A percentile compares a stretch with the other conserved stretches of the same genome.
Evolutionary conservation across 2,888 invertebrate genomes (phyloP).

Genomic region (Philereme vetulata): DNA sequence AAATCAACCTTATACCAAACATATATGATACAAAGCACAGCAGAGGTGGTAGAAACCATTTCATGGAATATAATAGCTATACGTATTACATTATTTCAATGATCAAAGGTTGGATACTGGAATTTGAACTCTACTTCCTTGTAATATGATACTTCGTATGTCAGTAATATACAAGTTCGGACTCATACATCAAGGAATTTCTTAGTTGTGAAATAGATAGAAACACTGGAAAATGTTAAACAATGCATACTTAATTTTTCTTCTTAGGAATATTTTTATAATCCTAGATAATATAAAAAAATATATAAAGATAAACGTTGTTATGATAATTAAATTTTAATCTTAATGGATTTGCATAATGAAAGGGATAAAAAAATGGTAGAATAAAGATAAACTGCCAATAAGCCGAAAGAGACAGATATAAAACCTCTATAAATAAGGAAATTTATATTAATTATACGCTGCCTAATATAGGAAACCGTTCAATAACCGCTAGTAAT

Average conservation of each 20-base stretch:
- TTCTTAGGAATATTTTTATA: too few species aligned
- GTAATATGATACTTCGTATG: constrained; percentile 8
- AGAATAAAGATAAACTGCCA: too few species aligned
- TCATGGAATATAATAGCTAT: constrained; percentile 27
- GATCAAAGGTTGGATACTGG: constrained; percentile 36
- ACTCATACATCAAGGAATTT: constrained; percentile 40
- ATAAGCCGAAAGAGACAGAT: too few species aligned
- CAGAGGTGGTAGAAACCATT: constrained; percentile 8
- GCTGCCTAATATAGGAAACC: too few species aligned
- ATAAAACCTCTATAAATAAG: too few species aligned
- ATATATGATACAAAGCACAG: constrained; percentile 13
- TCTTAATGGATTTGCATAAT: too few species aligned
- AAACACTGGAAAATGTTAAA: neutral
- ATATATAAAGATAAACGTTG: too few species aligned
- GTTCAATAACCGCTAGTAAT: constrained; percentile 3
- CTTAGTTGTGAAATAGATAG: constrained; percentile 22
- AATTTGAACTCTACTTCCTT: constrained; percentile 43
- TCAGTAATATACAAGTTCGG: constrained; percentile 8
- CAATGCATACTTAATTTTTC: too few species aligned
- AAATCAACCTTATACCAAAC: constrained; percentile 13
- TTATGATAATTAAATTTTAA: too few species aligned
- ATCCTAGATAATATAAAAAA: too few species aligned
- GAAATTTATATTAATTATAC: too few species aligned
- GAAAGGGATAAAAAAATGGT: too few species aligned
- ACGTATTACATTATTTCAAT: constrained; percentile 47